Evolutionary conservation across 2,888 invertebrate species (phyloP).

Genomic region (Volucella inanis): DNA sequence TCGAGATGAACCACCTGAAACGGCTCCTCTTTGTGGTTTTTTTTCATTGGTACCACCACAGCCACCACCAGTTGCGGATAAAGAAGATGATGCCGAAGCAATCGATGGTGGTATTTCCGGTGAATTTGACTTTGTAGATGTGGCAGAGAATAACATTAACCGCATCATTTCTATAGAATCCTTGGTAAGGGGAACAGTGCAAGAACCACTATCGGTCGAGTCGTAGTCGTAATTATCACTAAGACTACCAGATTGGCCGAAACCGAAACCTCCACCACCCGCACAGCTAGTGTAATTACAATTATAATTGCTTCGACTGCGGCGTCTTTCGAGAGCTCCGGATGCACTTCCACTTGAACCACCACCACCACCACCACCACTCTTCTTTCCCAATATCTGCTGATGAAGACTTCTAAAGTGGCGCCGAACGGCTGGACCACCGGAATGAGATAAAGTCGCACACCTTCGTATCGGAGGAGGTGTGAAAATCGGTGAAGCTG

Average conservation of each 20-base stretch:
- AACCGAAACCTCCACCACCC: slow-evolving; percentile 65
- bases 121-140: slow-evolving; percentile 78
- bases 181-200: slow-evolving; percentile 80
- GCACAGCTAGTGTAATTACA: slow-evolving; percentile 70
- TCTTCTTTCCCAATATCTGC: slow-evolving; percentile 77
- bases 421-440: slow-evolving; percentile 75
- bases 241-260: slow-evolving; percentile 78
- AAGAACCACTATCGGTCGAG: slow-evolving; percentile 81
- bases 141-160: slow-evolving; percentile 81
- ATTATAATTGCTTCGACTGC: slow-evolving; percentile 72
- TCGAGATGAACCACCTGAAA: slow-evolving; percentile 1
- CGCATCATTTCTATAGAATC: slow-evolving; percentile 81
- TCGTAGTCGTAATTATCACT: slow-evolving; percentile 76
- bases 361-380: slow-evolving; percentile 32
- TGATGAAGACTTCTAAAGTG: slow-evolving; percentile 81
- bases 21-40: slow-evolving; percentile 7
- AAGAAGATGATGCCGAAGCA: slow-evolving; percentile 68
- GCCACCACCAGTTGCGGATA: slow-evolving; percentile 76
- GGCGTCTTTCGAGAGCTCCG: slow-evolving; percentile 63
- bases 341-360: slow-evolving; percentile 37
- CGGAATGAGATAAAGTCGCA: slow-evolving; percentile 80
- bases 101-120: slow-evolving; percentile 63
- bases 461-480: slow-evolving; percentile 81
- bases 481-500: slow-evolving; percentile 80
- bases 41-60: background rate